phyloP scores from a whole-genome alignment of 2,797 vertebrate genomes.

The Alfaro cultratus region DNA sequence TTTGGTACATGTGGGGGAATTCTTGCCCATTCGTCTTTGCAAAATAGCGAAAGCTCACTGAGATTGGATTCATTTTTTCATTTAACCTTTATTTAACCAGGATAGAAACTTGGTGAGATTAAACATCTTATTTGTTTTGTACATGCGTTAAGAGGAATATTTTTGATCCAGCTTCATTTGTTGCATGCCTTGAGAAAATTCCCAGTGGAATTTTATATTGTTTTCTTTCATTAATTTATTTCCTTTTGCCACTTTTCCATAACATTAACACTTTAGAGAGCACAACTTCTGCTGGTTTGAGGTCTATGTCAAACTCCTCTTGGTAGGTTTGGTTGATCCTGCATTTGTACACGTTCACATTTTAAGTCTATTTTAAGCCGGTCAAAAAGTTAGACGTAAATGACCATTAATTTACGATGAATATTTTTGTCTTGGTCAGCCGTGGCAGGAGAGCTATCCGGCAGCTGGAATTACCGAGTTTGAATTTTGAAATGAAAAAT shows the following conservation, averaged over 20 bases:
- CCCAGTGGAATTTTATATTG: not conserved
- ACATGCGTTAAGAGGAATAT: not conserved
- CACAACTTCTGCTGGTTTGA: not conserved
- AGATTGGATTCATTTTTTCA: not conserved
- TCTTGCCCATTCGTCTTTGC: not conserved
- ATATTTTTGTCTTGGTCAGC: too few species aligned
- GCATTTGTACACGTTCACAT: not conserved
- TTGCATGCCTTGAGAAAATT: not conserved
- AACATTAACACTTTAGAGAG: not conserved
- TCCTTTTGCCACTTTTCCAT: not conserved
- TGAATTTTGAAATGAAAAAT: not conserved
- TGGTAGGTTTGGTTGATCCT: not conserved
- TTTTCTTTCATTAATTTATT: not conserved
- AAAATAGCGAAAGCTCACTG: not conserved
- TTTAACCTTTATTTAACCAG: not conserved
- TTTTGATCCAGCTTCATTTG: not conserved
- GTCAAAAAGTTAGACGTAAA: not conserved
- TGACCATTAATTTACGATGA: not conserved
- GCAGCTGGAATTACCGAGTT: not conserved
- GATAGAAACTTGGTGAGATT: not conserved
- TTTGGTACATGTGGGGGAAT: not conserved
- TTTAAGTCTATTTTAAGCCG: not conserved
- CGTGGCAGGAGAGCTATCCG: not conserved
- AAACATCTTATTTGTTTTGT: not conserved
- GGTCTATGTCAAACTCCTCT: too few species aligned